Conservation (phyloP, 2,113 vertebrate species). For the Laticauda laticaudata region DNA sequence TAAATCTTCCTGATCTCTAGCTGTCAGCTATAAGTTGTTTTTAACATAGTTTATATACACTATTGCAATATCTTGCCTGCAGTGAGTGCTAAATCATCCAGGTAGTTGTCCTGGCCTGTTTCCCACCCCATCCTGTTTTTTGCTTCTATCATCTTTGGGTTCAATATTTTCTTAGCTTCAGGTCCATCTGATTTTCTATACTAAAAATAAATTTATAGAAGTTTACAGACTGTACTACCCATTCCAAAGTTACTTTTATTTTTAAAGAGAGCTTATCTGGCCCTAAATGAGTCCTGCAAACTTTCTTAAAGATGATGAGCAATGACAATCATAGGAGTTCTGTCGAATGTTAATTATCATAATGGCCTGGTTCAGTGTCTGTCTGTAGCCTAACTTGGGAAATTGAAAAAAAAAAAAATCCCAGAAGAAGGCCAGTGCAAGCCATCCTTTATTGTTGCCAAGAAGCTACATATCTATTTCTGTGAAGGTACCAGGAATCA, state of each 20-base stretch:
- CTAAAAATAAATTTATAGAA: neutral
- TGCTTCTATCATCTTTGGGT: neutral
- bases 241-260: neutral
- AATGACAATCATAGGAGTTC: neutral
- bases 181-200: neutral
- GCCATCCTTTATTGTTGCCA: neutral
- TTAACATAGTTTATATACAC: neutral
- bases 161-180: neutral
- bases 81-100: neutral
- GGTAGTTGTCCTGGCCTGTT: neutral
- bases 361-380: neutral
- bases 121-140: neutral
- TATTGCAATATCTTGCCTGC: neutral
- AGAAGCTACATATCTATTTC: neutral
- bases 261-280: neutral
- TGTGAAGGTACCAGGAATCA: neutral
- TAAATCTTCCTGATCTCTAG: neutral
- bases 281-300: neutral
- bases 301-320: neutral
- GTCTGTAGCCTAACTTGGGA: neutral
- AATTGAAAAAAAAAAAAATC: neutral
- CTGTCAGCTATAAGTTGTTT: neutral
- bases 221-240: neutral
- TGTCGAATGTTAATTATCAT: neutral
- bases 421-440: neutral